Conservation (phyloP, 2,113 vertebrate genomes). For the Sitta europaea region DNA sequence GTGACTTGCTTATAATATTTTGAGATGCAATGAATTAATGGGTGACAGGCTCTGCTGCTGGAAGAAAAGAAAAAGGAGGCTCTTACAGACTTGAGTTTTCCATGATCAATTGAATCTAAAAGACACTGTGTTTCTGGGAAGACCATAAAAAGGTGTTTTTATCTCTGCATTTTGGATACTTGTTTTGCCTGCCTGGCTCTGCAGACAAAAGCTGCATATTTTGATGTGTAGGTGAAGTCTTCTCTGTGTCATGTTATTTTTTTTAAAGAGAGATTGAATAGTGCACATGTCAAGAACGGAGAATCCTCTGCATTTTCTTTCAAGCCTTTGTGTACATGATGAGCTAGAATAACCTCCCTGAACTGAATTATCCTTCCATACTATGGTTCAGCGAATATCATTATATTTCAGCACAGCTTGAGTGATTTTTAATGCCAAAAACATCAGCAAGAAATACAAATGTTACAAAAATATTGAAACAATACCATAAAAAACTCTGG, state of each 20-base stretch:
- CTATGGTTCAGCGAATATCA: conserved; percentile 78
- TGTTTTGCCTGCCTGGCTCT: conserved; percentile 52
- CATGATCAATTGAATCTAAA: conserved; percentile 7
- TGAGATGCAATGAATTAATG: background rate
- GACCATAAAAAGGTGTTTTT: background rate
- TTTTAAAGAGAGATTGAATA: conserved; percentile 48
- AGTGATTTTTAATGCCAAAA: conserved; percentile 84
- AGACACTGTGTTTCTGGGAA: background rate
- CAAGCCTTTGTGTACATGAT: conserved; percentile 79
- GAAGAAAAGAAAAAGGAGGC: background rate
- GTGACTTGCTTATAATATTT: background rate
- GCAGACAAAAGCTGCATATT: conserved; percentile 58
- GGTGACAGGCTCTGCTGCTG: background rate
- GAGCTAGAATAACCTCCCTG: conserved; percentile 79
- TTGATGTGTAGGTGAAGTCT: conserved; percentile 49
- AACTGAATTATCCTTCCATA: conserved; percentile 80
- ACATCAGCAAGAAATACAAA: conserved; percentile 81
- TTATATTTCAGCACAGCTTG: conserved; percentile 82
- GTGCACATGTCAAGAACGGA: conserved; percentile 66
- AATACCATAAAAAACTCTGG: conserved; percentile 66
- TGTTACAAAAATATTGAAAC: conserved; percentile 81
- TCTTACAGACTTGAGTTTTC: background rate
- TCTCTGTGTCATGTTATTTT: conserved; percentile 47
- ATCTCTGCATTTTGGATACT: background rate
- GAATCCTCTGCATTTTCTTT: conserved; percentile 75